Evolutionary conservation across 2,888 invertebrate genomes (phyloP).

Genomic region (Drosophila macrospina): DNA sequence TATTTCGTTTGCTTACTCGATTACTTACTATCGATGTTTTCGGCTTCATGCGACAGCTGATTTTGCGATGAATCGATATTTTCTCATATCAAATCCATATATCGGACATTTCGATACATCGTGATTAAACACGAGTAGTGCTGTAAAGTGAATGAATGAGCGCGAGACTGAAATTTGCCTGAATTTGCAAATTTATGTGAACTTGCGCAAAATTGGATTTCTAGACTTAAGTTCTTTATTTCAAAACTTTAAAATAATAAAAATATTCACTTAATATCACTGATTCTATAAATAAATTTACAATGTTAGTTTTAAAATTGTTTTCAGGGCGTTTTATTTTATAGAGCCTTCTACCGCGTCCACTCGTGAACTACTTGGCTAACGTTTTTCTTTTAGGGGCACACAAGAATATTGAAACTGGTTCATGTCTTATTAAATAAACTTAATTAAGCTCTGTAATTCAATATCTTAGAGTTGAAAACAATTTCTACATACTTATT

Average conservation of each 20-base stretch:
- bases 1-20: conserved; percentile 17
- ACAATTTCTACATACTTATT: conserved; percentile 26
- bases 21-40: neutral
- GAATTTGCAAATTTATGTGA: neutral
- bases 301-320: conserved; percentile 43
- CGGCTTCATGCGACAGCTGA: neutral
- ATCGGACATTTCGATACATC: neutral
- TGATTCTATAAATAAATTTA: conserved; percentile 63
- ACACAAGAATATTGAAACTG: conserved; percentile 43
- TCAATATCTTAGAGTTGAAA: conserved; percentile 31
- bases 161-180: neutral
- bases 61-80: neutral
- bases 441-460: conserved; percentile 38
- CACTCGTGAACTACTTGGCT: conserved; percentile 12
- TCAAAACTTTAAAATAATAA: conserved; percentile 59
- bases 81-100: neutral
- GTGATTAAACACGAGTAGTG: neutral
- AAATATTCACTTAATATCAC: conserved; percentile 76
- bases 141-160: neutral
- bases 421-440: conserved; percentile 40
- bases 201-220: conserved; percentile 10
- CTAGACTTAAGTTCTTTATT: conserved; percentile 55
- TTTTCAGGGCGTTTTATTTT: conserved; percentile 17
- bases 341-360: conserved; percentile 12
- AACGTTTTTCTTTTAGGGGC: conserved; percentile 20